Conservation (phyloP, 2,797 vertebrate genomes). For the Molossus molossus region DNA sequence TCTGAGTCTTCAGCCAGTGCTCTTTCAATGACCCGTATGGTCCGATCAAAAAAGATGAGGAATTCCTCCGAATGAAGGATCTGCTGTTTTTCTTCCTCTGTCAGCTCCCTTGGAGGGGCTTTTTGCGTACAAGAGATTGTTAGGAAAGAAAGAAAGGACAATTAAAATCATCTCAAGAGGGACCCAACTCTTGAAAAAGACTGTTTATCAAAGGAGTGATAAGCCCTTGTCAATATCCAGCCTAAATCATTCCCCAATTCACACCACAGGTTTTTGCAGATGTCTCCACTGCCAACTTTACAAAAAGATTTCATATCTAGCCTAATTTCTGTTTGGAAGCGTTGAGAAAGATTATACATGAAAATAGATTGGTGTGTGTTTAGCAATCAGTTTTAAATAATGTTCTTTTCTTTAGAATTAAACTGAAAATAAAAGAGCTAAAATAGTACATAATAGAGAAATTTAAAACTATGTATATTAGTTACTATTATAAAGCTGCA, state of each 20-base stretch:
- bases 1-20: conserved; percentile 96
- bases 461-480: conserved; percentile 37
- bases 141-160: conserved; percentile 74
- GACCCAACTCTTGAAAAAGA: conserved; percentile 80
- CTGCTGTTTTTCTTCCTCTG: conserved; percentile 98
- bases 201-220: conserved; percentile 6
- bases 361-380: conserved; percentile 57
- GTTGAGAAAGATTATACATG: conserved; percentile 49
- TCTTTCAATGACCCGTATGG: conserved; percentile 97
- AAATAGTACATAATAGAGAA: conserved; percentile 28
- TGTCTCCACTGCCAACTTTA: neutral
- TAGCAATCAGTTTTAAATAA: conserved; percentile 37
- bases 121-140: conserved; percentile 83
- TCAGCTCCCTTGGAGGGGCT: conserved; percentile 96
- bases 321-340: conserved; percentile 54
- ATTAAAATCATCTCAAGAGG: conserved; percentile 83
- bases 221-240: neutral
- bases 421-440: conserved; percentile 40
- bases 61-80: conserved; percentile 98
- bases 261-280: neutral
- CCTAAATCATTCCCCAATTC: conserved; percentile 41
- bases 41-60: conserved; percentile 98
- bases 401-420: conserved; percentile 40
- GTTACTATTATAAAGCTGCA: neutral
- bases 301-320: conserved; percentile 39